Conservation (phyloP, 1,140 invertebrate genomes). For the Leptinotarsa texana region DNA sequence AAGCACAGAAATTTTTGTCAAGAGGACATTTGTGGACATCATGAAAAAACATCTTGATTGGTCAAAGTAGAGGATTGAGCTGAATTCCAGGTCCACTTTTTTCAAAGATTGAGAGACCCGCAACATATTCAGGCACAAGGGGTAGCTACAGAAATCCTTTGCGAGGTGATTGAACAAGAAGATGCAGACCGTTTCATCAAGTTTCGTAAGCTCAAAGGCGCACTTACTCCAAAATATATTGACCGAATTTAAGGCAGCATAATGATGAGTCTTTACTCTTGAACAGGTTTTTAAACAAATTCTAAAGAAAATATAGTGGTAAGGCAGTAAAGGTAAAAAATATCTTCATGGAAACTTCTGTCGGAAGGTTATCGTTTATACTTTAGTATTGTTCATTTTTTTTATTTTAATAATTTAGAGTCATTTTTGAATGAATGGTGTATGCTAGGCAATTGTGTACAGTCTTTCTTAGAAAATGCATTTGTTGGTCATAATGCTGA, state of each 20-base stretch:
- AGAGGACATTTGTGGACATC: too few species aligned
- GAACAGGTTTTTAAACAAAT: constrained; percentile 7
- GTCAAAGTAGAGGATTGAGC: too few species aligned
- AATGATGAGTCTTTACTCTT: constrained; percentile 27
- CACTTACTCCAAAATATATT: background rate
- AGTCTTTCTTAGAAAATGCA: constrained; percentile 12
- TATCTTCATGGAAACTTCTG: constrained; percentile 20
- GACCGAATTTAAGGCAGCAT: constrained; percentile 24
- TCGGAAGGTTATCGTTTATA: constrained; percentile 22
- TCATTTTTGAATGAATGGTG: constrained; percentile 17
- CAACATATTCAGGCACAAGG: background rate
- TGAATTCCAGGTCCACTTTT: too few species aligned
- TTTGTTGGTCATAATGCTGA: background rate
- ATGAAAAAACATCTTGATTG: too few species aligned
- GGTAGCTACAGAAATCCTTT: background rate
- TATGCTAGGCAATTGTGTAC: background rate
- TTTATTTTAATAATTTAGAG: constrained; percentile 22
- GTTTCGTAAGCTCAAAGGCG: too few species aligned
- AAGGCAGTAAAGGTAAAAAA: constrained; percentile 22
- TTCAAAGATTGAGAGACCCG: too few species aligned
- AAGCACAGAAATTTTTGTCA: too few species aligned
- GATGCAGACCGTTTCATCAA: background rate
- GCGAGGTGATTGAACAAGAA: background rate
- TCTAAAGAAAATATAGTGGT: constrained; percentile 1
- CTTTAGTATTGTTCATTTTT: constrained; percentile 18